A percentile compares a stretch with the other conserved stretches of the same genome.
phyloP scores from a whole-genome alignment of 2,113 vertebrate species.

The western clawed frog (Xenopus tropicalis) region DNA sequence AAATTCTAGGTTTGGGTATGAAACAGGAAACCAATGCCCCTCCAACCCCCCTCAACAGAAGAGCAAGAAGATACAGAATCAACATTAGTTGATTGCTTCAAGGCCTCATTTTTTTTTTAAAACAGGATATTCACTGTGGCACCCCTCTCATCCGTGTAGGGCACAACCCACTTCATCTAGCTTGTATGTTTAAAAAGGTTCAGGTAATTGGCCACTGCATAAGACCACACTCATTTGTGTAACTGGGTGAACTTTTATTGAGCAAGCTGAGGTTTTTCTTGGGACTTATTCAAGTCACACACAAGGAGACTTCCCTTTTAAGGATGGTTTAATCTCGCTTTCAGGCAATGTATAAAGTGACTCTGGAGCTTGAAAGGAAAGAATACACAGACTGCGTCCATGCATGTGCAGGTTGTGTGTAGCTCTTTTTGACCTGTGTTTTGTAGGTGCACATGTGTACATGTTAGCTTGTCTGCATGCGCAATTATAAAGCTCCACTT shows the following conservation, averaged over 20 bases:
- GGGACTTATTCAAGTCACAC: conserved; percentile 17
- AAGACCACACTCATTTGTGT: conserved; percentile 1
- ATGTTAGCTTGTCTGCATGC: conserved; percentile 70
- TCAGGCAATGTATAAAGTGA: conserved; percentile 45
- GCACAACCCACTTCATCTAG: conserved; percentile 42
- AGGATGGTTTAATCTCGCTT: conserved; percentile 42
- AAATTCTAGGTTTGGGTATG: conserved; percentile 61
- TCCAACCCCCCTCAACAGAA: conserved; percentile 27
- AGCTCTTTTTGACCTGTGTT: conserved; percentile 59
- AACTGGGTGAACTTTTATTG: conserved; percentile 46
- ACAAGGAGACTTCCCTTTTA: conserved; percentile 23
- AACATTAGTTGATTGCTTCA: conserved; percentile 56
- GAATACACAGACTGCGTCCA: conserved; percentile 46
- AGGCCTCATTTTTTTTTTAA: conserved; percentile 44
- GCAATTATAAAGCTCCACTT: conserved; percentile 56
- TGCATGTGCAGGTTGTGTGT: conserved; percentile 64
- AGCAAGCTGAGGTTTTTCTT: conserved; percentile 44
- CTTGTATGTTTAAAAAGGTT: not conserved
- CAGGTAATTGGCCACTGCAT: conserved; percentile 29
- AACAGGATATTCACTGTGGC: conserved; percentile 49
- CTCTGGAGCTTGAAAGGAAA: conserved; percentile 41
- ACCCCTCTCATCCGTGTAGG: conserved; percentile 16
- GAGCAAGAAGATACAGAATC: conserved; percentile 56
- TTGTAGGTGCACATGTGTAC: conserved; percentile 56
- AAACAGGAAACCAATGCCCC: conserved; percentile 66